phyloP scores from a whole-genome alignment of 2,113 vertebrate species.

The Martes martes region DNA sequence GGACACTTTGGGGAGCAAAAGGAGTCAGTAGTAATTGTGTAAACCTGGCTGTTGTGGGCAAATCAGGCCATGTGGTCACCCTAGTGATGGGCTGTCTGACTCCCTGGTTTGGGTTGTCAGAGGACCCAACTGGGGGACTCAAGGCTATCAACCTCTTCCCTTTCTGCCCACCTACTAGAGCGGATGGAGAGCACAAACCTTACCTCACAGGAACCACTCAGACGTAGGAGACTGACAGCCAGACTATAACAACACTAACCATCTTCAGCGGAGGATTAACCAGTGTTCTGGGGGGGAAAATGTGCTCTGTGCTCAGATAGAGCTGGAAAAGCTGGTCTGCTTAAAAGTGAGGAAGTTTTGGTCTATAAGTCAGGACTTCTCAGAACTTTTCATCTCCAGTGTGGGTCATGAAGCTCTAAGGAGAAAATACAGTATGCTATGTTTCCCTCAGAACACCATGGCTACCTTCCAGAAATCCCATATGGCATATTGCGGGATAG shows the following conservation, averaged over 20 bases:
- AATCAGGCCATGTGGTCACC: background rate
- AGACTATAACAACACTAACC: background rate
- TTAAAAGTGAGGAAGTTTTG: background rate
- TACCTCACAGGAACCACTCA: background rate
- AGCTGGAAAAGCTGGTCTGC: background rate
- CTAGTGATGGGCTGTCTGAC: background rate
- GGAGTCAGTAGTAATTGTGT: background rate
- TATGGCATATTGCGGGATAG: background rate
- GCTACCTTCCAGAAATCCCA: background rate
- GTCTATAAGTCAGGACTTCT: background rate
- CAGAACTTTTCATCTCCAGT: background rate
- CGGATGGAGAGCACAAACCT: background rate
- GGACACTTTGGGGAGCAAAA: background rate
- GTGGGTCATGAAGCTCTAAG: background rate
- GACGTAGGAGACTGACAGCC: background rate
- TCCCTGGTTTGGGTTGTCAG: background rate
- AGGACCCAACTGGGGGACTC: background rate
- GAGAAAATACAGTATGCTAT: background rate
- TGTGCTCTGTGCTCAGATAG: background rate
- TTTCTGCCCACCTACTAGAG: background rate
- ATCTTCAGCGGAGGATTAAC: background rate
- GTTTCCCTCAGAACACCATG: background rate
- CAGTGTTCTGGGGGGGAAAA: background rate
- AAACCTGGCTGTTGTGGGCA: background rate
- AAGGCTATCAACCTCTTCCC: background rate